Evolutionary conservation across 2,113 vertebrate species (phyloP).

Genomic region (Struthidea cinerea): DNA sequence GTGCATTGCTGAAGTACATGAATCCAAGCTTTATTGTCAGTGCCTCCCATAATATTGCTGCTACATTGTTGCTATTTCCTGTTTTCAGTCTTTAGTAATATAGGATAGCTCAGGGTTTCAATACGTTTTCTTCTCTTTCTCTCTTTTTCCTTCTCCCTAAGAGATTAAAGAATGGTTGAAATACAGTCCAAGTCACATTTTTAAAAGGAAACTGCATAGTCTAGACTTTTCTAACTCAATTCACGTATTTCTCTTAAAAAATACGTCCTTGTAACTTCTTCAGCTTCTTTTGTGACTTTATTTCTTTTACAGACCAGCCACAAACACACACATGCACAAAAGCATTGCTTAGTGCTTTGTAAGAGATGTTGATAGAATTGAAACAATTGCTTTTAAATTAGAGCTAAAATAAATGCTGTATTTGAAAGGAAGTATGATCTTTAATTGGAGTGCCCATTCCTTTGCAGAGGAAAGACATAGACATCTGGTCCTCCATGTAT

Average conservation of each 20-base stretch:
- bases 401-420: background rate
- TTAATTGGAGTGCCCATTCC: background rate
- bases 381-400: background rate
- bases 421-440: background rate
- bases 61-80: conserved; percentile 70
- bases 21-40: conserved; percentile 61
- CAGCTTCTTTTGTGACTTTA: background rate
- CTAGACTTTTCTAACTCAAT: conserved; percentile 54
- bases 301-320: background rate
- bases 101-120: conserved; percentile 26
- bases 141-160: background rate
- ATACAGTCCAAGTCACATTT: conserved; percentile 59
- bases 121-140: background rate
- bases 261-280: conserved; percentile 35
- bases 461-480: background rate
- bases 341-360: background rate
- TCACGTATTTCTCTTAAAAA: conserved; percentile 33
- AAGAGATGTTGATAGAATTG: background rate
- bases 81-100: conserved; percentile 64
- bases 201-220: conserved; percentile 38
- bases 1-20: background rate
- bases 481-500: background rate
- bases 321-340: background rate
- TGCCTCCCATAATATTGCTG: conserved; percentile 63
- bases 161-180: conserved; percentile 52